Percentiles rank a stretch among this genome's conserved stretches.
phyloP scores from a whole-genome alignment of 2,797 vertebrate species.

The Allobates femoralis region DNA sequence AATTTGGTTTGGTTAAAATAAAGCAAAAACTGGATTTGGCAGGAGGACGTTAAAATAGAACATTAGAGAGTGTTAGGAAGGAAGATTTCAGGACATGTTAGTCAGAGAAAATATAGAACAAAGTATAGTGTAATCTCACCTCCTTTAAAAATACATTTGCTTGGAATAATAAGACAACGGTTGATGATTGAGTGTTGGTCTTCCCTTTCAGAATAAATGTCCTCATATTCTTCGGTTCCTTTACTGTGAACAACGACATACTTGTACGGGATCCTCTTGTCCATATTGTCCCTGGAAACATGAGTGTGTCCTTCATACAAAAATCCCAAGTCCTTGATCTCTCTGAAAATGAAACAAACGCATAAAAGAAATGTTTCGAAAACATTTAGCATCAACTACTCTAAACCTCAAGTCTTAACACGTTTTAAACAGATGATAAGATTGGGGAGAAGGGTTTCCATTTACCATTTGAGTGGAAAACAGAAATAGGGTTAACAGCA shows the following conservation, averaged over 20 bases:
- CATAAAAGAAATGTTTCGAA: no score
- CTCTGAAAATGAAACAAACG: constrained; percentile 72
- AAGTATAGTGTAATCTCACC: constrained; percentile 67
- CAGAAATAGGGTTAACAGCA: no score
- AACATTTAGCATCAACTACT: no score
- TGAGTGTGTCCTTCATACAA: constrained; percentile 78
- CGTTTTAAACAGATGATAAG: no score
- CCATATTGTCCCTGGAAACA: constrained; percentile 63
- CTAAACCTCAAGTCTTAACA: no score
- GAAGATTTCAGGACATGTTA: no score
- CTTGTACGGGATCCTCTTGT: constrained; percentile 83
- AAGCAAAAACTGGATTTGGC: no score
- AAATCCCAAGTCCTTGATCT: constrained; percentile 72
- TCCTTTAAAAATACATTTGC: constrained; percentile 55
- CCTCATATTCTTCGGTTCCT: constrained; percentile 69
- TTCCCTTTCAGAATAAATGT: constrained; percentile 76
- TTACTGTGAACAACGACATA: constrained; percentile 70
- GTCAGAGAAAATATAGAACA: not conserved
- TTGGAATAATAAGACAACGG: constrained; percentile 80
- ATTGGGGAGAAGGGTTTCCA: no score
- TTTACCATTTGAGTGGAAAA: no score
- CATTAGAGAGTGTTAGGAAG: no score
- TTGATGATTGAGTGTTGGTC: constrained; percentile 64
- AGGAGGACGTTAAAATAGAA: no score
- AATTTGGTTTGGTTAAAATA: no score